Conservation (phyloP, 2,113 vertebrate genomes). For the Macrotis lagotis region DNA sequence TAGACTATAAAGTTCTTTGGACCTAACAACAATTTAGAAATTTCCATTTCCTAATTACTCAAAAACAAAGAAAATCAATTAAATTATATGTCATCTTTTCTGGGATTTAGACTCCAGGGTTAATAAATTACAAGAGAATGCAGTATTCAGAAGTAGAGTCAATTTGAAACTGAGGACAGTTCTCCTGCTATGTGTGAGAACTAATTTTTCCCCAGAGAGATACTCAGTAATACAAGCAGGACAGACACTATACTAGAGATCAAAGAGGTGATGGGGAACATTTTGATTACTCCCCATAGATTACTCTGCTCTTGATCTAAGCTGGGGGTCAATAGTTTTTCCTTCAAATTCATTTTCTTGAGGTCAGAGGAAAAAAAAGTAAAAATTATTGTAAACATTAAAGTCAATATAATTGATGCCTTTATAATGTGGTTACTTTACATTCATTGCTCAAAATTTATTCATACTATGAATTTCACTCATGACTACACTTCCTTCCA, state of each 20-base stretch:
- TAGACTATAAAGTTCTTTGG: not conserved
- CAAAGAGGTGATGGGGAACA: not conserved
- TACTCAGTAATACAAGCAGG: constrained; percentile 3
- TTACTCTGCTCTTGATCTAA: not conserved
- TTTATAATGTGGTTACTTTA: constrained; percentile 11
- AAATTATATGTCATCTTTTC: constrained; percentile 50
- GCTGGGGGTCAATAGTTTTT: not conserved
- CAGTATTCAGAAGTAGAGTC: constrained; percentile 21
- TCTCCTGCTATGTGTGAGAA: constrained; percentile 7
- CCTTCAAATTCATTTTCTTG: constrained; percentile 32
- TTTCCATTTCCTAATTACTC: constrained; percentile 59
- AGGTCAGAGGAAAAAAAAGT: constrained; percentile 36
- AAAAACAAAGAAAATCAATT: constrained; percentile 14
- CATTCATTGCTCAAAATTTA: not conserved
- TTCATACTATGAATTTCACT: constrained; percentile 1
- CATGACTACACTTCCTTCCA: not conserved
- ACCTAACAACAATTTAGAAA: constrained; percentile 52
- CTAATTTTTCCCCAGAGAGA: constrained; percentile 1
- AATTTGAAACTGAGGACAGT: constrained; percentile 2
- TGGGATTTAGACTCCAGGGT: constrained; percentile 31
- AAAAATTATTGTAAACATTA: constrained; percentile 17
- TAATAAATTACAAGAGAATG: constrained; percentile 62
- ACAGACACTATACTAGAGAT: not conserved
- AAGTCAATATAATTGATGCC: constrained; percentile 23
- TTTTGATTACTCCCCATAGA: constrained; percentile 3